Conservation (phyloP, 2,797 vertebrate species). For the Hoplostethus mediterraneus region DNA sequence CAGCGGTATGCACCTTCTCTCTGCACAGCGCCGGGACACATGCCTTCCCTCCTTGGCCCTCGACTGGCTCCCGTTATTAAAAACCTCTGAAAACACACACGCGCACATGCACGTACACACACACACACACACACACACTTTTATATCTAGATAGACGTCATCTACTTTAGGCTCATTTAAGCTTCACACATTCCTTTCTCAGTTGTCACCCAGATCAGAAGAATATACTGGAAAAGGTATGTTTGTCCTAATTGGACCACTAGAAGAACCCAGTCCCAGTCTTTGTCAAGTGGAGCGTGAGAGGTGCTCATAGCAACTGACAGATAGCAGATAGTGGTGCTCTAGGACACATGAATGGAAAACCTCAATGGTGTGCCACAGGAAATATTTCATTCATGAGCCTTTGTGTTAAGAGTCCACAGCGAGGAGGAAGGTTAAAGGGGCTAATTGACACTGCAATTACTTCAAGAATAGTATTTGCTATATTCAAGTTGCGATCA, state of each 20-base stretch:
- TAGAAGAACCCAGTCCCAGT: conserved; percentile 43
- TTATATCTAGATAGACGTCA: background rate
- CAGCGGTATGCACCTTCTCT: conserved; percentile 22
- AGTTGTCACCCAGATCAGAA: conserved; percentile 38
- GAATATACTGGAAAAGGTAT: conserved; percentile 36
- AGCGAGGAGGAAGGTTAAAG: background rate
- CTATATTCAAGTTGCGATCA: no score
- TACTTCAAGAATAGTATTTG: no score
- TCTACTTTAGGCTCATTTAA: conserved; percentile 31
- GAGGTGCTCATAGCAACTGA: conserved; percentile 31
- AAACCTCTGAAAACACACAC: conserved; percentile 19
- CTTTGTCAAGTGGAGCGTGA: conserved; percentile 8
- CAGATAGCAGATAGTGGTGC: background rate
- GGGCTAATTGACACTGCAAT: background rate
- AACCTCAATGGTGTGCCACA: background rate
- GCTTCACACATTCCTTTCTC: conserved; percentile 48
- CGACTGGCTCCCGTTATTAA: conserved; percentile 59
- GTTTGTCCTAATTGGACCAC: conserved; percentile 68
- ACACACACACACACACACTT: conserved; percentile 5
- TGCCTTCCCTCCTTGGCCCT: conserved; percentile 2
- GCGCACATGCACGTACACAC: background rate
- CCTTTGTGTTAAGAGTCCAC: background rate
- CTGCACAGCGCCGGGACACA: background rate
- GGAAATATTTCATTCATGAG: background rate
- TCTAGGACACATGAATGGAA: background rate